These are phyloP conservation scores for Argyresthia goedartella DNA, from an alignment of 2,888 invertebrate species.

Conservation along the genomic window DNA sequence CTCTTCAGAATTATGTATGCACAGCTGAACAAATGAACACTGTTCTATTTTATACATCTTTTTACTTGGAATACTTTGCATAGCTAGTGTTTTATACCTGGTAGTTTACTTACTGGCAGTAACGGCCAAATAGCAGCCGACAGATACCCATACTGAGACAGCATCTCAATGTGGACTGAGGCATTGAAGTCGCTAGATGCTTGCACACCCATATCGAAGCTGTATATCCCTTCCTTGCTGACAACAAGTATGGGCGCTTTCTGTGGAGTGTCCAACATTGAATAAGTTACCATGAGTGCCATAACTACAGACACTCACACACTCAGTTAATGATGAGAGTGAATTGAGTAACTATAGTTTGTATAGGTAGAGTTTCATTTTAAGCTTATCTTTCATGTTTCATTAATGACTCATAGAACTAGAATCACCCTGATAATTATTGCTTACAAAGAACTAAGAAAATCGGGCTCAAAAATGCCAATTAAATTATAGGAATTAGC, in stretches of 20 bases:
- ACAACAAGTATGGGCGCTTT: constrained; percentile 25
- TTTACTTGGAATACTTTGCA: too few relatives aligned
- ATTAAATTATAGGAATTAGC: too few relatives aligned
- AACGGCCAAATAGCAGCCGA: constrained; percentile 93
- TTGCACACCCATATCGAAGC: constrained; percentile 43
- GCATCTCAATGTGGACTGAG: constrained; percentile 78
- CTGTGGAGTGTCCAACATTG: not conserved
- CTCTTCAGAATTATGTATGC: too few relatives aligned
- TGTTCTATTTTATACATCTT: too few relatives aligned
- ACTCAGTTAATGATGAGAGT: not conserved
- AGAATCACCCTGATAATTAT: too few relatives aligned
- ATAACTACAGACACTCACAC: not conserved
- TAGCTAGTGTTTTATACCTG: too few relatives aligned
- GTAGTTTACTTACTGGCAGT: constrained; percentile 73
- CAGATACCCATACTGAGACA: constrained; percentile 83
- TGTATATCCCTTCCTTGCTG: constrained; percentile 80
- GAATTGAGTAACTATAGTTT: not conserved
- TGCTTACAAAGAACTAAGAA: too few relatives aligned
- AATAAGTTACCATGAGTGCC: not conserved
- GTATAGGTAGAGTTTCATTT: not conserved
- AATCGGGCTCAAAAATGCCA: too few relatives aligned
- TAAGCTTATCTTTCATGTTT: not conserved
- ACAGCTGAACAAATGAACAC: too few relatives aligned
- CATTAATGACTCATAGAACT: too few relatives aligned
- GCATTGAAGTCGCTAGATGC: constrained; percentile 64